phyloP scores from a whole-genome alignment of 2,888 invertebrate genomes.

The Ophonus ardosiacus region DNA sequence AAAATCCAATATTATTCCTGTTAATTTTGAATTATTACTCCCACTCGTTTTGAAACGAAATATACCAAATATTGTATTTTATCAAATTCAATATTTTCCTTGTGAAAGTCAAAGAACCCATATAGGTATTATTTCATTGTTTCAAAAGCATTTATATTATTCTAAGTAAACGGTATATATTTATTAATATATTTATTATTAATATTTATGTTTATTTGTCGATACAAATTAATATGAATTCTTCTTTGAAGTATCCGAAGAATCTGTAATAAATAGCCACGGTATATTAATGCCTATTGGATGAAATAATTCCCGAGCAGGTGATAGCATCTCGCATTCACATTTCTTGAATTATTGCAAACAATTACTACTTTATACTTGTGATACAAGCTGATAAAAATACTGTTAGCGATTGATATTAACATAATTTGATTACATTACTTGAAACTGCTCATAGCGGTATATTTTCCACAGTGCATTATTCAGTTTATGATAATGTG shows the following conservation, averaged over 20 bases:
- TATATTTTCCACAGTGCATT: slow-evolving; percentile 20
- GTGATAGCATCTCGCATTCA: not conserved
- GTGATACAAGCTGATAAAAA: not conserved
- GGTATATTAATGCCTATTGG: not conserved
- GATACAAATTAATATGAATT: not conserved
- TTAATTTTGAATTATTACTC: too few species aligned
- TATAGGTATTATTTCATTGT: too few species aligned
- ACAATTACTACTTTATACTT: not conserved
- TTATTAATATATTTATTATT: not conserved
- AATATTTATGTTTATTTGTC: not conserved
- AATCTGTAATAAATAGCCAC: not conserved
- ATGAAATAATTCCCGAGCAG: not conserved
- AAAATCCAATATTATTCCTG: too few species aligned
- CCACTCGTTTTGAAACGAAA: too few species aligned
- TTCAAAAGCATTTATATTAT: too few species aligned
- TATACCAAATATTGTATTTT: too few species aligned
- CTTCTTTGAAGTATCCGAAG: not conserved
- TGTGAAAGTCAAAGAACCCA: too few species aligned
- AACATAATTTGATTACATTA: slow-evolving; percentile 34
- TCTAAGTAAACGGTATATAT: not conserved
- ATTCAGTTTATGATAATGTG: slow-evolving; percentile 45
- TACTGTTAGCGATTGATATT: slow-evolving; percentile 11
- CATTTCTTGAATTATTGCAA: not conserved
- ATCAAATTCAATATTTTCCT: too few species aligned
- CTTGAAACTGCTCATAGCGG: slow-evolving; percentile 6